Evolutionary conservation across 1,140 invertebrate species (phyloP).

Genomic region (Drosophila navojoa): DNA sequence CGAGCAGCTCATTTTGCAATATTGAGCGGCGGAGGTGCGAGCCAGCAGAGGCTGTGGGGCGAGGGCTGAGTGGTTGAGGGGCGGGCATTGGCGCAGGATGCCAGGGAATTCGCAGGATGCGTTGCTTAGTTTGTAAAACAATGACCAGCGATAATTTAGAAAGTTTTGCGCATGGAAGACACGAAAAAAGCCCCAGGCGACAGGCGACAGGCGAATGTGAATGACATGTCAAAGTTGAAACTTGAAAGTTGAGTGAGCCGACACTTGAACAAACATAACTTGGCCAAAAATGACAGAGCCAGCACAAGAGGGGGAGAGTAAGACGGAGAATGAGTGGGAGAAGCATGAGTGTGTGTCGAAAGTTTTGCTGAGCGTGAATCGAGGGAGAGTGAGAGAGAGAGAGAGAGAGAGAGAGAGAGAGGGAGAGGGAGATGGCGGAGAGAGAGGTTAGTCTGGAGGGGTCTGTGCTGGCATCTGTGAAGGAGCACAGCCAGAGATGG

Average conservation of each 20-base stretch:
- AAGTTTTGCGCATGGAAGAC: constrained; percentile 36
- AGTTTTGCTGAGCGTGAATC: constrained; percentile 31
- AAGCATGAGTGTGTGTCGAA: constrained; percentile 33
- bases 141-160: constrained; percentile 62
- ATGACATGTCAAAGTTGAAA: constrained; percentile 48
- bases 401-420: no score
- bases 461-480: no score
- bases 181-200: constrained; percentile 2
- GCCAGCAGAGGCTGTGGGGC: not conserved
- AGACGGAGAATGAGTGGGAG: constrained; percentile 1
- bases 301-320: not conserved
- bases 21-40: not conserved
- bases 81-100: constrained; percentile 9
- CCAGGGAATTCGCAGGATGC: constrained; percentile 39
- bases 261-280: constrained; percentile 25
- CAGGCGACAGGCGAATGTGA: constrained; percentile 5
- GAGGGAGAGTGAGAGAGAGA: not conserved
- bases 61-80: not conserved
- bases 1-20: constrained; percentile 19
- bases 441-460: no score
- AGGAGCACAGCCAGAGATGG: no score
- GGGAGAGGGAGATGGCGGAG: no score
- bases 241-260: constrained; percentile 32
- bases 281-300: constrained; percentile 2
- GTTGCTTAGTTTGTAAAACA: constrained; percentile 35